phyloP scores from a whole-genome alignment of 2,113 vertebrate species.

The Cinclus cinclus region DNA sequence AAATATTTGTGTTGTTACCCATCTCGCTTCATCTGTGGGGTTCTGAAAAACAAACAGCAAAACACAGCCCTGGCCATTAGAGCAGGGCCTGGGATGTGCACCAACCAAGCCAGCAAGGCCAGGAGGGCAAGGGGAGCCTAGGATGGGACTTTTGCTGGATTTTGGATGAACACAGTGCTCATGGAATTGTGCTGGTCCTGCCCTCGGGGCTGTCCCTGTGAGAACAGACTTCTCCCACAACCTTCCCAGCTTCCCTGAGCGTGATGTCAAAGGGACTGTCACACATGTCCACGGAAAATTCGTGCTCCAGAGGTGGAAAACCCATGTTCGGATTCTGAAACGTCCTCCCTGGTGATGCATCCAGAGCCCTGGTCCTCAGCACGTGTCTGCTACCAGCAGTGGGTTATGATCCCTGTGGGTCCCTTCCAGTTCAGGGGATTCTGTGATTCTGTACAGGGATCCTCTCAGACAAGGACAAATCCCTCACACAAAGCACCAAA shows the following conservation, averaged over 20 bases:
- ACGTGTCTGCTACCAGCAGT: rapidly evolving
- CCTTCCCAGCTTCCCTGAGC: background rate
- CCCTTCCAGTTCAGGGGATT: background rate
- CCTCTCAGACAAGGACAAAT: background rate
- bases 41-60: background rate
- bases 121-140: background rate
- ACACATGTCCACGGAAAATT: background rate
- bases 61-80: background rate
- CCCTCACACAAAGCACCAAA: background rate
- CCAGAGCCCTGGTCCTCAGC: background rate
- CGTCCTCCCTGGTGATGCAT: background rate
- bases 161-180: background rate
- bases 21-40: background rate
- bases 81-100: background rate
- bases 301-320: background rate
- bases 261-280: rapidly evolving
- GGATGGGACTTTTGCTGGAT: background rate
- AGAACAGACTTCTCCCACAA: background rate
- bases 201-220: background rate
- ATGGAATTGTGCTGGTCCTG: background rate
- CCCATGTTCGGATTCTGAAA: background rate
- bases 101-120: background rate
- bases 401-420: background rate
- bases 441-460: background rate
- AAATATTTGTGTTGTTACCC: constrained; percentile 47